Evolutionary conservation across 2,113 vertebrate genomes (phyloP), one percentile per base, ranked within the genome.

Genomic region (Takifugu bimaculatus): DNA sequence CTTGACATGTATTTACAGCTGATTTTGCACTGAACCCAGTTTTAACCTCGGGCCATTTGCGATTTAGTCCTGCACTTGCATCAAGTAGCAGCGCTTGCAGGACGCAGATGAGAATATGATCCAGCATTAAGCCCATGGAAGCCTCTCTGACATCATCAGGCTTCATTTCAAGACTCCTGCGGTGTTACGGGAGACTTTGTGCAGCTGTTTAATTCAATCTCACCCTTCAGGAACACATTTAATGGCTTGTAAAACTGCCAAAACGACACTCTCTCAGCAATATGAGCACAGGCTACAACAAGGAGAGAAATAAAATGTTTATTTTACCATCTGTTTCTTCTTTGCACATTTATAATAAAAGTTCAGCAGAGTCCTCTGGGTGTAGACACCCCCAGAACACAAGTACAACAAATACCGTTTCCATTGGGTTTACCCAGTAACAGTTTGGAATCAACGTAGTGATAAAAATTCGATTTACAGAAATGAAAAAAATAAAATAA

Each of bases 291-390:
- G 59, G 55, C 75, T 71, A 83, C 59, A 68, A 81, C 75, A 80
- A 79, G 56, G 44, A 77, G 75, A 77, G 84, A 88, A 87, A 89
- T 87, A 85, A 87, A 85, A 80, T 60, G 78, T 89, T 89, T 89
- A 88, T 88, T 89, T 85, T 76, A 82, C 52, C 15, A 25, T 85
- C 65, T 57, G 48, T 76, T 75, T 70, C 70, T 61, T 50, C 68
- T 85, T 80, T 71, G 64, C 74, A 80, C 70, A 70, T 65, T 79
- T 81, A 82, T 78, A 86, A 86, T 80, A 85, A 86, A 39, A 82
- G 54, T 55, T 82, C 78, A 82, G 70, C 77, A 73, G 82, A 77
- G 68, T 85, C 72, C 70, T 69, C 54, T 62, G 68, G 77, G 78
- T 72, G 29, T 32, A 57, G 76, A 74, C 69, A 80, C 51, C 77